A percentile compares a stretch with the other conserved stretches of the same genome.
Evolutionary conservation across 2,797 vertebrate genomes (phyloP).

Genomic region (Mallotus villosus): DNA sequence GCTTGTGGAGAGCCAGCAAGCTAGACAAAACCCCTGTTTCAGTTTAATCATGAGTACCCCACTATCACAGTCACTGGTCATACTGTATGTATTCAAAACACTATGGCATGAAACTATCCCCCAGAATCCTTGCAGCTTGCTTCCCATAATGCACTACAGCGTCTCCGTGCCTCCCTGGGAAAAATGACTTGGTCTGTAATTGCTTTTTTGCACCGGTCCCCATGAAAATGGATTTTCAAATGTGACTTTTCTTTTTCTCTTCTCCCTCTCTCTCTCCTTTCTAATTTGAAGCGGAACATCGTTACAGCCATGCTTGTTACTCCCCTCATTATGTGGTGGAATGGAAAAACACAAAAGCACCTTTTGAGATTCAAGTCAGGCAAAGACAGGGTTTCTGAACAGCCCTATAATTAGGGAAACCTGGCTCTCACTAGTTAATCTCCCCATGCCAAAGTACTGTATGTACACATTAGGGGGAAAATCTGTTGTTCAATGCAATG

Average conservation of each 20-base stretch:
- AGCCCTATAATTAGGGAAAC: constrained; percentile 39
- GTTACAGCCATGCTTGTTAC: constrained; percentile 70
- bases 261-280: constrained; percentile 43
- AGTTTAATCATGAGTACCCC: constrained; percentile 34
- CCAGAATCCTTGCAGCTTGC: constrained; percentile 51
- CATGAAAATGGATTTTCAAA: constrained; percentile 75
- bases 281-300: constrained; percentile 70
- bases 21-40: not conserved
- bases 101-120: constrained; percentile 37
- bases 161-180: constrained; percentile 43
- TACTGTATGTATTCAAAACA: constrained; percentile 52
- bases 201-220: constrained; percentile 67
- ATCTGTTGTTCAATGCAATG: no score
- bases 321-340: constrained; percentile 70
- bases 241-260: constrained; percentile 48
- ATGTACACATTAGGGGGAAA: no score
- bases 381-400: constrained; percentile 54
- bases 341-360: constrained; percentile 68
- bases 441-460: constrained; percentile 38
- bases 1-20: constrained; percentile 31
- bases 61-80: constrained; percentile 25
- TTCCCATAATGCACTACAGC: constrained; percentile 51
- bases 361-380: constrained; percentile 68
- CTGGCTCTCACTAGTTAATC: constrained; percentile 42
- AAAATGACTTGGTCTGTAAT: constrained; percentile 59